Evolutionary conservation across 2,113 vertebrate species (phyloP), one percentile per base, ranked within the genome.

Genomic region (Melierax canorus): DNA sequence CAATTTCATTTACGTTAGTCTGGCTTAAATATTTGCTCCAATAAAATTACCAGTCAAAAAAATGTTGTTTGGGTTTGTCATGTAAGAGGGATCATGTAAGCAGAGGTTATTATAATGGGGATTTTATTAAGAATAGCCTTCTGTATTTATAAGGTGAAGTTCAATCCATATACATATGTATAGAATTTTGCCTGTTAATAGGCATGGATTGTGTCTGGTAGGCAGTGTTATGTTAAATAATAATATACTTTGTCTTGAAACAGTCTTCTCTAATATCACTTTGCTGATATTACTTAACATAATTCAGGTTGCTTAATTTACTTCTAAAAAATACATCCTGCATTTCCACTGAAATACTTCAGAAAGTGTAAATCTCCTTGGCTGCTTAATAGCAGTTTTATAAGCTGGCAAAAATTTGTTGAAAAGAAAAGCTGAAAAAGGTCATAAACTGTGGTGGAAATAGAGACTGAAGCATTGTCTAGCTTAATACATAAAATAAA

Each of bases 141-240:
- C 45, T 58, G 2, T 43, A 11, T 32, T 53, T 48, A 7, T 30
- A 77, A 69, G 45, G 21, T 3, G 8, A 34, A 77, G 36, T 69
- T 81, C 26, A 66, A 39, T 56, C 18, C 0, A 1, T 27, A 19
- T 56, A 9, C 2, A 3, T 51, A 60, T 10, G 8, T 58, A 1
- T 24, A 63, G 20, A 69, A 77, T 82, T 92, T 81, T 87, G 60
- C 11, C n/a, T 11, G 0, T 63, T 82, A 45, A 41, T 4, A 67
- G 46, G 4, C 3, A 12, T 46, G 17, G 27, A 10, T 74, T 10
- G 0, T 46, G 30, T 85, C 72, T 81, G 20, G 12, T 85, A 30
- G 60, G 32, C 24, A n/a, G 10, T 24, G 15, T 36, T 51, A 17
- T 11, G 4, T 56, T 68, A 73, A 68, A 16, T 38, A 68, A 16